Conservation (phyloP, 1,140 invertebrate genomes). For the Drosophila obscura region DNA sequence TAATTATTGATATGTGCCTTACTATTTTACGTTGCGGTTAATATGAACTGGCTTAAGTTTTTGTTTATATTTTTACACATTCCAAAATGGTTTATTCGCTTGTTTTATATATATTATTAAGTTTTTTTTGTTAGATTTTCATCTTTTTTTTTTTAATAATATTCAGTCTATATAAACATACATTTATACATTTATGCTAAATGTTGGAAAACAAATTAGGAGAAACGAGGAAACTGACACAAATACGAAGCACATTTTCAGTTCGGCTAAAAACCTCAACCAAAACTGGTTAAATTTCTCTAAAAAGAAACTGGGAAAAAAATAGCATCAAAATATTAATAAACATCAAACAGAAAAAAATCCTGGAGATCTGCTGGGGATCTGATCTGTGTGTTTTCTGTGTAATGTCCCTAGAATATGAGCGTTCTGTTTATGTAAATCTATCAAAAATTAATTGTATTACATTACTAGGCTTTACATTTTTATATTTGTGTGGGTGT, state of each 20-base stretch:
- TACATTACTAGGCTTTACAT: slow-evolving; percentile 37
- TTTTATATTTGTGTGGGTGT: slow-evolving; percentile 11
- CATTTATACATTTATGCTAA: slow-evolving; percentile 78
- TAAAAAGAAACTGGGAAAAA: slow-evolving; percentile 37
- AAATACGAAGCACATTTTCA: slow-evolving; percentile 59
- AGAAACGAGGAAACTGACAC: slow-evolving; percentile 24
- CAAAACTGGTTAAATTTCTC: slow-evolving; percentile 52
- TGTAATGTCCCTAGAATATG: too few relatives aligned
- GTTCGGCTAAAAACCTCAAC: slow-evolving; percentile 59
- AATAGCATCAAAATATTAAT: slow-evolving; percentile 11
- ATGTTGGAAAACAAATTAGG: slow-evolving; percentile 44
- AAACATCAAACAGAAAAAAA: slow-evolving; percentile 7
- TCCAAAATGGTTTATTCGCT: slow-evolving; percentile 30
- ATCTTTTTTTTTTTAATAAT: slow-evolving; percentile 71
- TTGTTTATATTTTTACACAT: slow-evolving; percentile 51
- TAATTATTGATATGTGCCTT: slow-evolving; percentile 74
- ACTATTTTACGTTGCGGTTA: slow-evolving; percentile 59
- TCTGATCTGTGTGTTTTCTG: slow-evolving; percentile 10
- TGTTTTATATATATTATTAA: slow-evolving; percentile 35
- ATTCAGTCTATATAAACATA: slow-evolving; percentile 83
- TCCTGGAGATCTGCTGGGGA: slow-evolving; percentile 14
- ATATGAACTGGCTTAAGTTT: slow-evolving; percentile 44
- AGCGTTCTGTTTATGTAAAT: slow-evolving; percentile 63
- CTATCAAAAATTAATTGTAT: slow-evolving; percentile 75
- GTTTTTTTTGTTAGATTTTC: slow-evolving; percentile 47